Base-by-base conservation (phyloP, 2,113 vertebrate genomes). In the Capricornis sumatraensis region DNA sequence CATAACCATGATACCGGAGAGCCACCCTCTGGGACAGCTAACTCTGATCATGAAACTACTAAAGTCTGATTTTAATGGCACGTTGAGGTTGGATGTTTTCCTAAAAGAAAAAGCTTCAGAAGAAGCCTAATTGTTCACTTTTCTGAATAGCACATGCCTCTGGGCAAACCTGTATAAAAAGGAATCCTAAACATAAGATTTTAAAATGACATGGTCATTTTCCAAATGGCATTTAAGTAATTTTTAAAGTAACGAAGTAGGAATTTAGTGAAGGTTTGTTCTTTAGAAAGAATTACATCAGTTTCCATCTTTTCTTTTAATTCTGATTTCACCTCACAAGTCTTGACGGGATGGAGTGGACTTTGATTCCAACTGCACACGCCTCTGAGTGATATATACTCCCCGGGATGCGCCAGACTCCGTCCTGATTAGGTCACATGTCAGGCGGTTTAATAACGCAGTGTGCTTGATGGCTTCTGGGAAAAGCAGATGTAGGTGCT, bases 221-320 rank as follows among this genome's bases (percentile, higher is more conserved):
- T 98, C 97, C 5, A 98, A 98, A 95, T 96, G 87, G 89, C 91
- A 97, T 98, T 98, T 97, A 97, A 98, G 98, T 98, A 98, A 97
- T 98, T 98, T 98, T 97, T 97, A 28, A 96, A 98, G 98, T 98
- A 98, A 98, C 98, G 98, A 97, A 98, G 95, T 62, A 97, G 96
- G 96, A 97, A 97, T 94, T 97, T 97, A 97, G 67, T 30, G 97
- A 78, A 91, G 47, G 33, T 76, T 96, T 96, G 97, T 98, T 98
- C 93, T 98, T 98, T 85, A 88, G 95, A 96, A 97, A 98, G 97
- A 97, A 98, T 98, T 98, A 83, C 78, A 50, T 94, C 88, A 40
- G 36, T 47, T 85, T 98, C 98, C 98, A 97, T 97, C 96, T 96
- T 83, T 95, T 95, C 78, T 96, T 83, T 96, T 95, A 74, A 74